These are phyloP conservation scores for Diplogasteroides magnus DNA, from an alignment of 1,140 invertebrate genomes.

Conservation along the genomic window DNA sequence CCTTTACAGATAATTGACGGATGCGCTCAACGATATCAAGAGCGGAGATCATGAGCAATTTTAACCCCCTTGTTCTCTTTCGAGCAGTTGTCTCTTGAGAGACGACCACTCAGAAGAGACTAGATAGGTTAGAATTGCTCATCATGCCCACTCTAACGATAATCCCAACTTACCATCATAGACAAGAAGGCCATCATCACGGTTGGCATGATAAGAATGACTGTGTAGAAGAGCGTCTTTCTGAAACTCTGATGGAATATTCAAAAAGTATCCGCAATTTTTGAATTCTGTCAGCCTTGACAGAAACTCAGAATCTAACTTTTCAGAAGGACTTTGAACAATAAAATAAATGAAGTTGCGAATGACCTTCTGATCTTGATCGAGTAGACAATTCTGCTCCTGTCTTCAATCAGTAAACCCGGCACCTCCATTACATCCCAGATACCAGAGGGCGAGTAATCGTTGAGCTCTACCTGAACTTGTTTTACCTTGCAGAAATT, in stretches of 20 bases:
- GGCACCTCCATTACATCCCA: conserved; percentile 98
- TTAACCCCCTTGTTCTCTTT: no score
- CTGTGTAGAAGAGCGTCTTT: conserved; percentile 96
- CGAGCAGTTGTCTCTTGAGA: no score
- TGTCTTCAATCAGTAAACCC: conserved; percentile 64
- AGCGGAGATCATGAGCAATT: no score
- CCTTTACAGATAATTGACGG: no score
- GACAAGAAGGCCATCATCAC: conserved; percentile 96
- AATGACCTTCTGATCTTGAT: conserved; percentile 45
- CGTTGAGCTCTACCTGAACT: conserved; percentile 78
- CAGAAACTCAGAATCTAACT: not conserved
- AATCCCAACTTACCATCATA: conserved; percentile 72
- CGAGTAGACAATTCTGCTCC: conserved; percentile 47
- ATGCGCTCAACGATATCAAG: no score
- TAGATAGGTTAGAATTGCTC: no score
- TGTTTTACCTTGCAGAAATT: no score
- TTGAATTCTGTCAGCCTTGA: not conserved
- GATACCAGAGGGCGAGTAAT: conserved; percentile 84
- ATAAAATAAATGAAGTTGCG: not conserved
- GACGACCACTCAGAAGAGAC: no score
- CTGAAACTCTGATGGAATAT: no score
- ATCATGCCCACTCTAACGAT: no score
- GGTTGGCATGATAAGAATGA: conserved; percentile 94
- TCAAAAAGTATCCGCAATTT: no score
- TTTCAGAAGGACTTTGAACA: not conserved